phyloP scores from a whole-genome alignment of 2,797 vertebrate genomes.

The Tachyglossus aculeatus region DNA sequence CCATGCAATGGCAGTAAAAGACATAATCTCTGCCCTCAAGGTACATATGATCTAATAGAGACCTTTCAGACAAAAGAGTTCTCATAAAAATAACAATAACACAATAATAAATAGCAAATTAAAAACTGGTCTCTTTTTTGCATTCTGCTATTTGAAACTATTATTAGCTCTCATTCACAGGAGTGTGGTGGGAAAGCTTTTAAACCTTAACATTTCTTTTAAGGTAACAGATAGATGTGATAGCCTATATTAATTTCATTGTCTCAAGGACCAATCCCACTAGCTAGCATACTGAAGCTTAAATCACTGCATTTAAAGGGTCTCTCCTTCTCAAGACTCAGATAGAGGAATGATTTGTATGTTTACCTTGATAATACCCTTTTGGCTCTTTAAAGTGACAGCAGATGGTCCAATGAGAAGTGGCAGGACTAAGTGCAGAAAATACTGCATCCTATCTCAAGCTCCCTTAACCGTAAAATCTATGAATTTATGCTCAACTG shows the following conservation, averaged over 20 bases:
- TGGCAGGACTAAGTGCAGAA: conserved; percentile 79
- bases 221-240: too few relatives aligned
- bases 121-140: neutral
- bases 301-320: conserved; percentile 69
- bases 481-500: conserved; percentile 88
- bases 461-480: conserved; percentile 93
- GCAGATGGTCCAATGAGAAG: conserved; percentile 83
- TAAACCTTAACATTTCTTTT: neutral
- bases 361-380: conserved; percentile 72
- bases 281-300: conserved; percentile 54
- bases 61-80: too few relatives aligned
- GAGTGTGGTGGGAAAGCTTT: conserved; percentile 7
- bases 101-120: too few relatives aligned
- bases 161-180: conserved; percentile 11
- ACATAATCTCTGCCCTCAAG: too few relatives aligned
- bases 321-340: conserved; percentile 54
- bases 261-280: conserved; percentile 43
- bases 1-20: too few relatives aligned
- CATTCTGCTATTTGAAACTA: neutral
- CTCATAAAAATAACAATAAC: too few relatives aligned
- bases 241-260: too few relatives aligned
- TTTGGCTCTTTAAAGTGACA: conserved; percentile 81
- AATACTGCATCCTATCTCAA: conserved; percentile 86
- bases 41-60: too few relatives aligned
- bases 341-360: conserved; percentile 67